Percentiles rank a stretch among this genome's conserved stretches.
phyloP scores from a whole-genome alignment of 2,797 vertebrate species.

The Liasis olivaceus region DNA sequence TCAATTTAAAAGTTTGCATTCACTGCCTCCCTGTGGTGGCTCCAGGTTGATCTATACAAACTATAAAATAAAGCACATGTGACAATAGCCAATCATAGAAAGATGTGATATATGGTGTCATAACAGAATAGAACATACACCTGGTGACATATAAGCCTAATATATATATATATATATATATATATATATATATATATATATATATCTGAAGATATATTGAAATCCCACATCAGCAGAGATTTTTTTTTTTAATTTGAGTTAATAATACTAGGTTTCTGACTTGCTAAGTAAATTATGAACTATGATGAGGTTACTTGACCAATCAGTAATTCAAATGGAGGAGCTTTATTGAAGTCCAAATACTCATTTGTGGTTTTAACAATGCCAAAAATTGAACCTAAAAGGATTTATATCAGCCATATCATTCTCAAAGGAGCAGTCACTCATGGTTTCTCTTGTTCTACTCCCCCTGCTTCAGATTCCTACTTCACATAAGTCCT shows the following conservation, averaged over 20 bases:
- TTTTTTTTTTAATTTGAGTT: neutral
- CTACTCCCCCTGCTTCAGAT: neutral
- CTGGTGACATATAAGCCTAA: neutral
- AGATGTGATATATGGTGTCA: neutral
- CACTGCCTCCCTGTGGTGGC: neutral
- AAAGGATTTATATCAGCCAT: neutral
- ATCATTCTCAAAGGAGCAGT: neutral
- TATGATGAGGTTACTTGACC: neutral
- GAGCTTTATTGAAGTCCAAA: neutral
- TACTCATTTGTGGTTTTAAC: neutral
- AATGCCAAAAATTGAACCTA: neutral
- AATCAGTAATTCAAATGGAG: neutral
- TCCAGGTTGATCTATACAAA: neutral
- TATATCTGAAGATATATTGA: neutral
- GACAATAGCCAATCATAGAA: neutral
- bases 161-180: too few species aligned
- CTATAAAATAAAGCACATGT: neutral
- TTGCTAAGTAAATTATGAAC: neutral
- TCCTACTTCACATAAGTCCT: neutral
- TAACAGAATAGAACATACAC: neutral
- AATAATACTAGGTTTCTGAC: neutral
- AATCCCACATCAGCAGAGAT: neutral
- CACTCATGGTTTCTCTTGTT: neutral
- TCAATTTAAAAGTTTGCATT: neutral
- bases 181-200: too few species aligned